Base-by-base conservation (phyloP, 1,140 invertebrate species). In the Zelostemma sp. region DNA sequence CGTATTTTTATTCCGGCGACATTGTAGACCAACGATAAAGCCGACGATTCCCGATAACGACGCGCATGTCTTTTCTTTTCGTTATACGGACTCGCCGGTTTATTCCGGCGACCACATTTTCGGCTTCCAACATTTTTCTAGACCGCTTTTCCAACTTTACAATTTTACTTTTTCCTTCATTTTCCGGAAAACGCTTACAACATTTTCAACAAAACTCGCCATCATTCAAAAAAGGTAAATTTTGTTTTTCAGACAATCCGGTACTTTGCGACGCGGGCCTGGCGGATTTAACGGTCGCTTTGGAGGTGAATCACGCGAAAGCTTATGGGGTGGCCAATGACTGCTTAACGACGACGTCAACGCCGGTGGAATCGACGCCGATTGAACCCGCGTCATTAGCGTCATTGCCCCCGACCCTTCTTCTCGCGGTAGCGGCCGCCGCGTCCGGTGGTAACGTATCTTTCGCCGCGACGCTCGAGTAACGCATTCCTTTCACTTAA, bases 251-350 rank as follows among this genome's bases (percentile, higher is more conserved):
- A 93, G 92, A 92, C 80, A 93, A 93, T 83, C 91, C 92, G 43
- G 90, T 93, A 50, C 77, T 93, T 61, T 93, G 92, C 76, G 90
- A 92, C 72, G 88, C 89, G 18, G 87, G 87, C 8, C 77, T 92
- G 21, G 89, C 89, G 45, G 91, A 93, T 80, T 81, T 93, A 50
- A 88, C 88, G 35, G 88, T 88, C 0, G 82, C 88, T 43, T 87
- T 93, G 81, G 89, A 90, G 74, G 89, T 87, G 11, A 88, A 91
- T 74, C 90, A 92, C 69, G 89, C 91, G 0, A 88, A 90, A 49
- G 86, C 93, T 14, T 88, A 88, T 19, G 91, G 89, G 5, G 85
- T 88, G 0, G 86, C 88, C 3, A 80, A 74, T 51, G 76, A 85
- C 58, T 86, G 84, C 56, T 80, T 81, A 21, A 84, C 78, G 25